phyloP scores from a whole-genome alignment of 1,140 invertebrate species.

The Leucophenga varia region DNA sequence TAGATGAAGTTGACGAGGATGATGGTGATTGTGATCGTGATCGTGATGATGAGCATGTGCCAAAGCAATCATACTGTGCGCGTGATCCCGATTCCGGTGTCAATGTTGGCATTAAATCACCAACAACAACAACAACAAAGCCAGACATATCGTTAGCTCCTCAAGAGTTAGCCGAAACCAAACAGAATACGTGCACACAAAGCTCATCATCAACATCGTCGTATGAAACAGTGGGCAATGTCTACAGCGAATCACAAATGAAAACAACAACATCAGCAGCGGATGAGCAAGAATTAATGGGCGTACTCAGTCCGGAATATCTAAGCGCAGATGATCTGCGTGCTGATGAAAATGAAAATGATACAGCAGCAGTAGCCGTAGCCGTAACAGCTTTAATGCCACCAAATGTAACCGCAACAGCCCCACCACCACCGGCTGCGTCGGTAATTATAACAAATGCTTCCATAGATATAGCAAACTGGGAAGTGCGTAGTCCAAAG shows the following conservation, averaged over 20 bases:
- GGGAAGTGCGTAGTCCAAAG: conserved; percentile 52
- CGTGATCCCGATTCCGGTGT: too few species aligned
- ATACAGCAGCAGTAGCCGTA: too few species aligned
- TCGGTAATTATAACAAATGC: conserved; percentile 70
- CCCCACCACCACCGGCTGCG: conserved; percentile 4
- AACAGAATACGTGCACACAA: conserved; percentile 12
- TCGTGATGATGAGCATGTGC: neutral
- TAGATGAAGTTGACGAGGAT: conserved; percentile 33
- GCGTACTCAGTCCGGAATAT: conserved; percentile 46
- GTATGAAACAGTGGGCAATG: conserved; percentile 50
- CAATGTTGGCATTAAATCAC: neutral
- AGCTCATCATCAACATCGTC: conserved; percentile 49
- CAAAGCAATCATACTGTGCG: too few species aligned
- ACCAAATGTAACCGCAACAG: neutral
- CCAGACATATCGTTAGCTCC: neutral
- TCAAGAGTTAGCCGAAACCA: neutral
- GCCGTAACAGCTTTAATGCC: conserved; percentile 44
- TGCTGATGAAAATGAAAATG: conserved; percentile 25
- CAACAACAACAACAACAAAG: neutral
- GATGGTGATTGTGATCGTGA: too few species aligned
- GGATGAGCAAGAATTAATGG: conserved; percentile 13
- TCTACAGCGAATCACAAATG: conserved; percentile 18
- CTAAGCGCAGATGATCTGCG: conserved; percentile 48
- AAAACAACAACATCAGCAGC: conserved; percentile 1
- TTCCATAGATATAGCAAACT: conserved; percentile 62